Conservation (phyloP, 2,113 vertebrate species). For the Felis chaus region DNA sequence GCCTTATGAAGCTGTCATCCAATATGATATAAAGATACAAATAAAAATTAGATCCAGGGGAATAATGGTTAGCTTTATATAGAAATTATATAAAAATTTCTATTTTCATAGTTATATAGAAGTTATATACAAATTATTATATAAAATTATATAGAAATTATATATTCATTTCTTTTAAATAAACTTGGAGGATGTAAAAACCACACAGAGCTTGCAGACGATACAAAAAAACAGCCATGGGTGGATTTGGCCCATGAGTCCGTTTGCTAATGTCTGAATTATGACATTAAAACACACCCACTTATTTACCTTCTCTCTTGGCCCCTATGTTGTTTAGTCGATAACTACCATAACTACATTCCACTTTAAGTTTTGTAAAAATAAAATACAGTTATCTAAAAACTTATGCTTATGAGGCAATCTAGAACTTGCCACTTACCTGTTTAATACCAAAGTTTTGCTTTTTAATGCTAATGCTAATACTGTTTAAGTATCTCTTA, state of each 20-base stretch:
- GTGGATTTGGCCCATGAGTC: not conserved
- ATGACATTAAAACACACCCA: not conserved
- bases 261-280: not conserved
- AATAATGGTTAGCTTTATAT: not conserved
- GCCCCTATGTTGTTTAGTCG: not conserved
- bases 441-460: conserved; percentile 43
- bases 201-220: not conserved
- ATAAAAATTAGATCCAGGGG: conserved; percentile 1
- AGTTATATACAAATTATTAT: too few species aligned
- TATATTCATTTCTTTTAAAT: conserved; percentile 3
- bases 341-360: conserved; percentile 13
- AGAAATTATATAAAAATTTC: not conserved
- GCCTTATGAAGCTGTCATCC: not conserved
- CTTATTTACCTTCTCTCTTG: not conserved
- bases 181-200: conserved; percentile 9
- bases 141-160: not conserved
- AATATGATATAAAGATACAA: not conserved
- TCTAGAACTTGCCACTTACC: conserved; percentile 3
- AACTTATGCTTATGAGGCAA: not conserved
- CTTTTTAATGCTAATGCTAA: conserved; percentile 23
- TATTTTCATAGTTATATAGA: not conserved
- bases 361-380: conserved; percentile 31
- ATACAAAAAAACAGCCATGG: not conserved
- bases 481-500: not conserved
- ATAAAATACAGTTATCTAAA: conserved; percentile 47